A percentile compares a stretch with the other conserved stretches of the same genome.
These are phyloP conservation scores for Myoxocephalus aenaeus DNA, from an alignment of 2,797 vertebrate genomes.

Conservation along the genomic window DNA sequence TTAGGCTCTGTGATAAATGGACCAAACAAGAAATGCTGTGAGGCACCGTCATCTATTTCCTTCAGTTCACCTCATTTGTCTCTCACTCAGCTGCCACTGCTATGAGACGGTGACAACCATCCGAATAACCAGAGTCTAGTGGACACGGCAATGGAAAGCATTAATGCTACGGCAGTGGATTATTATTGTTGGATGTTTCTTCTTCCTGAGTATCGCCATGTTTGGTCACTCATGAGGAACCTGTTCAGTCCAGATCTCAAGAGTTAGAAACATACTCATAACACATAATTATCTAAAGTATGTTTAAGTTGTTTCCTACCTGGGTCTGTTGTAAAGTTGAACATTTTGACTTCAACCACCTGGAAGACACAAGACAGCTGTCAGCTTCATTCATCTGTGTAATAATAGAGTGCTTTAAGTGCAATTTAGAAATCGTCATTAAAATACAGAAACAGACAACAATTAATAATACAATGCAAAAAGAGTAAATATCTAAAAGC, in stretches of 20 bases:
- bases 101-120: not conserved
- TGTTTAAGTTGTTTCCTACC: conserved; percentile 23
- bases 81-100: not conserved
- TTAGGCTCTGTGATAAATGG: conserved; percentile 10
- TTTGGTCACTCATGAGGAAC: not conserved
- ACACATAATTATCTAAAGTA: not conserved
- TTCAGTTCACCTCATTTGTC: not conserved
- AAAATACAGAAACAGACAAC: not conserved
- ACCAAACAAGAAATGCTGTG: not conserved
- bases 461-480: not conserved
- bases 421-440: not conserved
- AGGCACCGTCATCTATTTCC: not conserved
- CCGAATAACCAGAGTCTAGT: not conserved
- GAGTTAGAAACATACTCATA: not conserved
- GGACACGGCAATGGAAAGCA: not conserved
- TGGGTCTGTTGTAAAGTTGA: conserved; percentile 2
- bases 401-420: not conserved
- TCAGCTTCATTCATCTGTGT: not conserved
- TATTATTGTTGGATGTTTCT: not conserved
- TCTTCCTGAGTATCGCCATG: too few species aligned
- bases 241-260: not conserved
- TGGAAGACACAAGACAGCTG: not conserved
- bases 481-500: not conserved
- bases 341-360: conserved; percentile 3
- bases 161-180: too few species aligned